phyloP scores from a whole-genome alignment of 2,888 invertebrate species.

The Callyntrura sp. region DNA sequence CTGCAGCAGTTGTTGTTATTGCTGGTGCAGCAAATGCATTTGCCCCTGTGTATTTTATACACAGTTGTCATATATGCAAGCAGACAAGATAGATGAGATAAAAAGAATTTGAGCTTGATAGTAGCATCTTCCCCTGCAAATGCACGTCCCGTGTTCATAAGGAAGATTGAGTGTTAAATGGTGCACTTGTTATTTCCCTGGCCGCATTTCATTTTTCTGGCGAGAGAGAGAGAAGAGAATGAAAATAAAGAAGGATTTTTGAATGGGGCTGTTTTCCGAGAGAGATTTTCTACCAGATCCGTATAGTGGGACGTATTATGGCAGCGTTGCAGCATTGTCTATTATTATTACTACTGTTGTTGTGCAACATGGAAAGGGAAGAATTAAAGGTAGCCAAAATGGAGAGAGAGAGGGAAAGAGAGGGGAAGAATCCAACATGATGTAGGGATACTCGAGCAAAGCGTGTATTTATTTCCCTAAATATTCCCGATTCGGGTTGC shows the following conservation, averaged over 20 bases:
- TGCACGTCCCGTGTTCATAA: conserved; percentile 5
- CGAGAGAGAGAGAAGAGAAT: background rate
- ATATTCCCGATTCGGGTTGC: conserved; percentile 61
- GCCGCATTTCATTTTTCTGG: background rate
- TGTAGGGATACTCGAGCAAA: background rate
- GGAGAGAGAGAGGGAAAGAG: conserved; percentile 34
- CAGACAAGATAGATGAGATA: background rate
- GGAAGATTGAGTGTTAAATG: too few species aligned
- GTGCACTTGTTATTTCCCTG: background rate
- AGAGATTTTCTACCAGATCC: conserved; percentile 6
- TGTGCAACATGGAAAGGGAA: conserved; percentile 19
- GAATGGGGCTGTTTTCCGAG: conserved; percentile 28
- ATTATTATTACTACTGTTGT: too few species aligned
- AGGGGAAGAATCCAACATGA: conserved; percentile 59
- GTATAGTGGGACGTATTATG: background rate
- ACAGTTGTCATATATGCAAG: conserved; percentile 17
- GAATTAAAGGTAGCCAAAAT: conserved; percentile 38
- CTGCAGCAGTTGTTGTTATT: conserved; percentile 27
- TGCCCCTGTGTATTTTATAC: too few species aligned
- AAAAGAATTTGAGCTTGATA: conserved; percentile 26
- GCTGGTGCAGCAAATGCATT: conserved; percentile 7
- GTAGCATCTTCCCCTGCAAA: conserved; percentile 6
- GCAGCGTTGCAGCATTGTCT: too few species aligned
- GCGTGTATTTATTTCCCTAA: conserved; percentile 6
- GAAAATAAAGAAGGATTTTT: conserved; percentile 49